These are phyloP conservation scores for Archips crataeganus DNA, from an alignment of 2,888 invertebrate genomes.

Conservation along the genomic window DNA sequence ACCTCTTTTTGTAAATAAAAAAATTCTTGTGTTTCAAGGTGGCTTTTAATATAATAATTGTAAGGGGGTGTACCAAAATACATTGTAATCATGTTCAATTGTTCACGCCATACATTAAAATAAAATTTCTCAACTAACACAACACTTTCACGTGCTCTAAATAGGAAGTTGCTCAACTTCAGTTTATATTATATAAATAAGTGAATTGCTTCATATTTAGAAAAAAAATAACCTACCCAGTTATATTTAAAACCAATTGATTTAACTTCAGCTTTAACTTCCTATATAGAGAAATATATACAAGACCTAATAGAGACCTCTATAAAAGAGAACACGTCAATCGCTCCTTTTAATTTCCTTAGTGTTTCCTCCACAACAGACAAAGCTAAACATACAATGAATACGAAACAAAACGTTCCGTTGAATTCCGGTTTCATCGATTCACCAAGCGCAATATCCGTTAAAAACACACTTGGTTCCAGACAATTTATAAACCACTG, in stretches of 20 bases:
- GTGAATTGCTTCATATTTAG: no score
- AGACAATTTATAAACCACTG: constrained; percentile 1
- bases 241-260: not conserved
- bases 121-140: no score
- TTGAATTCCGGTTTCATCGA: constrained; percentile 7
- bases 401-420: not conserved
- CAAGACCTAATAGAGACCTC: not conserved
- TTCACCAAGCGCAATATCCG: not conserved
- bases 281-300: not conserved
- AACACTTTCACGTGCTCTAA: no score
- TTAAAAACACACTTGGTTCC: constrained; percentile 1
- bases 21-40: no score
- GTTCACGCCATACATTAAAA: no score
- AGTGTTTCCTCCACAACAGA: not conserved
- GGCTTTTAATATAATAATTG: no score
- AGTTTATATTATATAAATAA: no score
- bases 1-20: not conserved
- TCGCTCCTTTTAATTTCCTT: constrained; percentile 6
- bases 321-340: not conserved
- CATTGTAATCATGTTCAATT: no score
- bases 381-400: not conserved
- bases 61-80: no score
- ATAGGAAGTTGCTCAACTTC: no score
- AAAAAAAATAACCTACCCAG: no score
- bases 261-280: not conserved